Evolutionary conservation across 2,797 vertebrate genomes (phyloP), one percentile per base, ranked within the genome.

Genomic region (Semaprochilodus insignis): DNA sequence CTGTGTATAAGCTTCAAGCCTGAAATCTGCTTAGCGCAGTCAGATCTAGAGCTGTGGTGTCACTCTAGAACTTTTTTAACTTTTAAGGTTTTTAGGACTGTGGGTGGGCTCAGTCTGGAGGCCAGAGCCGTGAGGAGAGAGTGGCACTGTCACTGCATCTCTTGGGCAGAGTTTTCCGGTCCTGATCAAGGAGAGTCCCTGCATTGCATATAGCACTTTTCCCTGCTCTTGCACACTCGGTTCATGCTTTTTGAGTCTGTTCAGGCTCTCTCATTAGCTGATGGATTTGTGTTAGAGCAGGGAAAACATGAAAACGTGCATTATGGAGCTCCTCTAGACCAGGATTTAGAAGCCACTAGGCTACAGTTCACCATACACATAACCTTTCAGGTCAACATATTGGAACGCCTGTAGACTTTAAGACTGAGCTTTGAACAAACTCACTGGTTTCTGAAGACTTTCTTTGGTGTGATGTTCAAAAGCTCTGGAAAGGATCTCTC

Each of bases 401-500:
- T 60, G 81, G 89, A 88, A 83, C 88, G 69, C 79, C 70, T 62
- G 55, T 88, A 89, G 90, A 92, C 91, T 92, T 87, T 85, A 91
- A 85, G 89, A 91, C 90, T 90, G 91, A 93, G 92, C 91, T 88
- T 85, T 25, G 90, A 93, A 92, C 90, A 92, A 93, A 90, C 83
- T 66, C 17, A 60, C 70, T 44, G 59, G 72, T 81, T 87, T 74
- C 34, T 80, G 76, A 72, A 81, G 63, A 44, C 13, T 77, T 84
- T 82, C 54, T 34, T 85, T 51, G 31, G 65, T 78, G 76, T 70
- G 70, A 54, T 13, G 27, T 81, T 85, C 27, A 82, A 86, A 85
- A 81, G 87, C 87, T 89, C 85, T 77, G 70, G 51, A 59, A 19
- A 54, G 75, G 85, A 90, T 85, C 73, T 77, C 31, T 85, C 73